Conservation (phyloP, 2,113 vertebrate species). For the Dissostichus mawsoni region DNA sequence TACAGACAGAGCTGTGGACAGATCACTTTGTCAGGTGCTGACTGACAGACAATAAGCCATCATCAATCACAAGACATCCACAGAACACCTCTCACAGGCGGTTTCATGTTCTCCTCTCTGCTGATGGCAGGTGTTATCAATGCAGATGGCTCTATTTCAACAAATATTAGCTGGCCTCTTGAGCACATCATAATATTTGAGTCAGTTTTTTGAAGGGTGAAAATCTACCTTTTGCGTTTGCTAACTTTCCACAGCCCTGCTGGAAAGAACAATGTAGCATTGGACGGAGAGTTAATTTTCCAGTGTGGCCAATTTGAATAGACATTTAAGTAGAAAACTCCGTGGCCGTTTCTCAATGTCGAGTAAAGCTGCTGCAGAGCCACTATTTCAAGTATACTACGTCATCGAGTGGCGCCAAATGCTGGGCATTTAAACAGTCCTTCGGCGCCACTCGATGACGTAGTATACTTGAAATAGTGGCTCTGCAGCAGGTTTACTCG, state of each 20-base stretch:
- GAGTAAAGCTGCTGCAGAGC: too few relatives aligned
- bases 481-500: too few relatives aligned
- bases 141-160: constrained; percentile 27
- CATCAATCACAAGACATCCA: constrained; percentile 47
- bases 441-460: too few relatives aligned
- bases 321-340: neutral
- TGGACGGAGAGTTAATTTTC: neutral
- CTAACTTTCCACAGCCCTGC: neutral
- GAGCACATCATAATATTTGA: neutral
- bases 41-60: constrained; percentile 60
- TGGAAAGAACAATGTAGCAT: neutral
- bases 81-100: neutral
- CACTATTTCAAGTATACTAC: too few relatives aligned
- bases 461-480: too few relatives aligned
- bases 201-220: neutral
- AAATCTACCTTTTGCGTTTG: neutral
- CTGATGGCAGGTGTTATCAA: constrained; percentile 21
- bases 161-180: constrained; percentile 17
- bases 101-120: constrained; percentile 22
- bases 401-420: too few relatives aligned
- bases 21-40: constrained; percentile 47
- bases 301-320: neutral
- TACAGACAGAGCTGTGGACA: constrained; percentile 32
- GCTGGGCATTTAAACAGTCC: too few relatives aligned
- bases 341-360: too few relatives aligned